phyloP scores from a whole-genome alignment of 2,888 invertebrate genomes.

The Tinea semifulvella region DNA sequence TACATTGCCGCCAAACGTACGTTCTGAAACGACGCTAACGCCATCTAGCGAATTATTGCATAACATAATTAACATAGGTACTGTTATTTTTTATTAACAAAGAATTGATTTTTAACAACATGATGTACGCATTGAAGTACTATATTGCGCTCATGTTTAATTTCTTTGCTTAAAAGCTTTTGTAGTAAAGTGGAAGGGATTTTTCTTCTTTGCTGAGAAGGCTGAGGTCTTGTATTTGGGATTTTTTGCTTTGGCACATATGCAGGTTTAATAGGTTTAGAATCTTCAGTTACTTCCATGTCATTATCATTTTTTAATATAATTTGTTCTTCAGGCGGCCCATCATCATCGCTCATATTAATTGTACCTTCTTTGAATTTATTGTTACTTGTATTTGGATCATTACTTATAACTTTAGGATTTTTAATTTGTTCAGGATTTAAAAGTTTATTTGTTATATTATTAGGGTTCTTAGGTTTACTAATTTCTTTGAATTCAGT shows the following conservation, averaged over 20 bases:
- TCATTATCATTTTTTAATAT: conserved; percentile 28
- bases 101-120: conserved; percentile 81
- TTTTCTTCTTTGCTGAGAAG: no score
- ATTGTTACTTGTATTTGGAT: conserved; percentile 16
- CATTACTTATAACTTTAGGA: no score
- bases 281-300: conserved; percentile 17
- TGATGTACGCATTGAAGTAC: conserved; percentile 87
- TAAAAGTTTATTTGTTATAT: no score
- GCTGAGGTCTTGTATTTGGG: conserved; percentile 1
- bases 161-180: conserved; percentile 78
- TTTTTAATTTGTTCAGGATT: no score
- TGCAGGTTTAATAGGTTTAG: conserved; percentile 18
- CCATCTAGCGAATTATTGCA: no score
- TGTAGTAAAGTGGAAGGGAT: conserved; percentile 70
- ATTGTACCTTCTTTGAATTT: conserved; percentile 16
- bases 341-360: conserved; percentile 38
- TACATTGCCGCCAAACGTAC: no score
- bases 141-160: conserved; percentile 86
- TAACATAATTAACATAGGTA: no score
- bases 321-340: conserved; percentile 62
- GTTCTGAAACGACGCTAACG: no score
- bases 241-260: no score
- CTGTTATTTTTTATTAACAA: conserved; percentile 33
- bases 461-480: no score
- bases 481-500: no score